Evolutionary conservation across 2,797 vertebrate genomes (phyloP), one percentile per base, ranked within the genome.

Genomic region (Kryptolebias ocellatus): DNA sequence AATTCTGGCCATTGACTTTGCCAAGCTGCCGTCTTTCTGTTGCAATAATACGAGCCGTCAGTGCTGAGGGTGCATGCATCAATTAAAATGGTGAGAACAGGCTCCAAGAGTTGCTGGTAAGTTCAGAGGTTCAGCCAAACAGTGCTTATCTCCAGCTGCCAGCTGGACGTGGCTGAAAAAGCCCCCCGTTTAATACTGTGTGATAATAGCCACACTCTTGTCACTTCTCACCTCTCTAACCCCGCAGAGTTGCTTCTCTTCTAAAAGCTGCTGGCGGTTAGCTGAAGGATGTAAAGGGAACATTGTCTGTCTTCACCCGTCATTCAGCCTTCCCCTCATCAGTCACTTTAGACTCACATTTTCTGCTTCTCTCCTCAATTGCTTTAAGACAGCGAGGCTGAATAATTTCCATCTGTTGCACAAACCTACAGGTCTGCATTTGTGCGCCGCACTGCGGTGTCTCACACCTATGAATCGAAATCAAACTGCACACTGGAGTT

Each of bases 71-170:
- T 70, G 71, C 78, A 68, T 60, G 52, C 77, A 72, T 85, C 69
- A 78, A 85, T 85, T 83, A 85, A 76, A n/a, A 49, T n/a, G 14
- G 45, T 3, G 27, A 62, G 65, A 68, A 79, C 81, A 61, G 72
- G 71, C 75, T 89, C 73, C 76, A 75, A 81, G 85, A 79, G 87
- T 90, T 88, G 85, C 85, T 60, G 75, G 54, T 62, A 60, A 78
- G 90, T 90, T 92, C 80, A 86, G 60, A 84, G 88, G 88, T 89
- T 91, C 82, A 86, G 80, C 76, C 77, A 83, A 87, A 87, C 79
- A 74, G 74, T n/a, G 69, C 90, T 93, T 94, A 94, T 94, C 93
- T 87, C 71, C 73, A 67, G 68, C 86, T 86, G 87, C 87, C 93
- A 94, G 92, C 86, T 90, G 92, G 87, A 92, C 46, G 58, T 76